Base-by-base conservation (phyloP, 2,888 invertebrate species). In the Caenorhabditis sp. region DNA sequence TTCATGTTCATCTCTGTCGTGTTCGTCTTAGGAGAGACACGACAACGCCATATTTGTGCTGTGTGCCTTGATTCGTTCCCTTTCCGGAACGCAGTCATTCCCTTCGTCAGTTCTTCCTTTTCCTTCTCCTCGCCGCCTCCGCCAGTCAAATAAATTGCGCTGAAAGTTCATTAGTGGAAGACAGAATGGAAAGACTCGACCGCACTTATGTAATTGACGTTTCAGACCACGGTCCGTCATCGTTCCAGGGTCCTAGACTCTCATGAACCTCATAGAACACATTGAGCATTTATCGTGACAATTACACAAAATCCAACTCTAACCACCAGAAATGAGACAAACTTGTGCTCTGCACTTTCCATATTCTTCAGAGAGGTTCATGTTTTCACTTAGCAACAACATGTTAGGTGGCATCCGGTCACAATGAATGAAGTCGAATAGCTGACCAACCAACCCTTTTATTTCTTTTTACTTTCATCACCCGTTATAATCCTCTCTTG, bases 141-240 rank as follows among this genome's bases (percentile, higher is more conserved):
- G 24, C n/a, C 26, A 24, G 47, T 35, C 18, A 50, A 32, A 18
- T 37, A 24, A 56, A 32, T 51, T 61, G n/a, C 28, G 24, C 28
- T 55, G 32, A 56, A 58, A 74, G 65, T 74, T 65, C 74, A 74
- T 74, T 60, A 65, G 56, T 58, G 67, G 32, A 32, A 6, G 32
- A 32, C 32, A 32, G 32, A 32, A 32, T 32, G 32, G n/a, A n/a
- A n/a, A n/a, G n/a, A n/a, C n/a, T n/a, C n/a, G n/a, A n/a, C 32
- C 32, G 6, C 26, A n/a, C 37, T 37, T 24, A 55, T 76, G 76
- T 60, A 68, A 76, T 76, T 76, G 76, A 67, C 76, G 64, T 50
- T 47, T 56, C 58, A 9, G 64, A 72, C 62, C 47, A 13, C 44
- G 32, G 35, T 56, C n/a, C n/a, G n/a, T n/a, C 56, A 56, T 35